Base-by-base conservation (phyloP, 1,140 invertebrate species). In the Caenorhabditis remanei region DNA sequence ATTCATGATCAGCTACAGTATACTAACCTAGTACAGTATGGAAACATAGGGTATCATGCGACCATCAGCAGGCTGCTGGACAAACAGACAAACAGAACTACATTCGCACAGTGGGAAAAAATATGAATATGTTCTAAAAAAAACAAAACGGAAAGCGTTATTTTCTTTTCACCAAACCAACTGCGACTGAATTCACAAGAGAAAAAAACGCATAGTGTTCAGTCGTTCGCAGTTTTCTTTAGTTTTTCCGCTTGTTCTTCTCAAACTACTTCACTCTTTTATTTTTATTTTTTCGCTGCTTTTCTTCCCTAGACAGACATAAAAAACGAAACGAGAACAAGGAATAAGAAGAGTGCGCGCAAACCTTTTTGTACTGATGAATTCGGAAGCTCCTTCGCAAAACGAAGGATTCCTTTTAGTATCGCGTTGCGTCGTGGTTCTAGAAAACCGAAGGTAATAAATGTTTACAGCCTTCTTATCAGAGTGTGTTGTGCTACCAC, bases 151-250 rank as follows among this genome's bases (percentile, higher is more conserved):
- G 21, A 46, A 71, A 46, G 13, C 5, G 1, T 50, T 53, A 4
- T 41, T 50, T 21, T 13, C 4, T 24, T 9, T 43, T 65, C 13
- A 8, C 63, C 9, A 32, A 32, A 24, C 63, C 67, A 75, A 75
- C 71, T 46, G 24, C 50, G 46, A 19, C 41, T 1, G 43, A 71
- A 71, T 71, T 71, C 65, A 46, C 65, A 9, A 71, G 46, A 79
- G n/a, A 79, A 32, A 32, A 32, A 79, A 50, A n/a, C 71, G 24
- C 46, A 79, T 79, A 79, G 53, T 46, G 71, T 79, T 50, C 32
- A 32, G 32, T 32, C 71, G 71, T 32, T 53, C 46, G 16, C 40
- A 32, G 32, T 9, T 63, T 63, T 58, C 32, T 9, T 21, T 19
- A 19, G 11, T 71, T 71, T 71, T 71, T 41, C 71, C n/a, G 71